Base-by-base conservation (phyloP, 1,140 invertebrate species). In the Cydia amplana region DNA sequence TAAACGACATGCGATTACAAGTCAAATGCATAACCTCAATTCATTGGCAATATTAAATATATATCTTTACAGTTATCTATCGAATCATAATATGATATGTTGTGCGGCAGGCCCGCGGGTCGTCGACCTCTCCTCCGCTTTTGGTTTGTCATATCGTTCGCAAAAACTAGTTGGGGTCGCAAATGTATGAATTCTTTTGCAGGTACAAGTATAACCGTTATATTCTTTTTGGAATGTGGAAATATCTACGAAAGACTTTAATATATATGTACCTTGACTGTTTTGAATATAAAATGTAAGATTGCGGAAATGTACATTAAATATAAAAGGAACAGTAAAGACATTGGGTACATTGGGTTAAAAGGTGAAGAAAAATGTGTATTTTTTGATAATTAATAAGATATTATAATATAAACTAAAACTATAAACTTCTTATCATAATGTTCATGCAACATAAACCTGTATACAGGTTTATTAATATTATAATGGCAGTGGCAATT, bases 11-110 rank as follows among this genome's bases (percentile, higher is more conserved):
- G 65, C 65, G 36, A 86, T 85, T 82, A 85, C 87, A 83, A 89
- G 87, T 90, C 87, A 86, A 88, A 89, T 81, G 83, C 83, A 85
- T 86, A 88, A 85, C 86, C 85, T 79, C 83, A 79, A 84, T 89
- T 82, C 82, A 73, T 76, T 67, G 65, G 80, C 75, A 86, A 91
- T 89, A 90, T 89, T 89, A 90, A 90, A 88, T 87, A 73, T 73
- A 73, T 51, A 84, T 85, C 74, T 87, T 81, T 87, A 91, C 90
- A 90, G 90, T 90, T 91, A 91, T 87, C 85, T 90, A 90, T 90
- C 87, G 83, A 90, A 90, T 88, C 86, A 89, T 90, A 70, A 70
- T 43, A 70, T 70, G 20, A 89, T 90, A 80, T 83, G 74, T 85
- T 86, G 85, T 85, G 80, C 74, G 80, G 82, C 85, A 86, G 85